Conservation (phyloP, 2,113 vertebrate species). For the Thunnus maccoyii region DNA sequence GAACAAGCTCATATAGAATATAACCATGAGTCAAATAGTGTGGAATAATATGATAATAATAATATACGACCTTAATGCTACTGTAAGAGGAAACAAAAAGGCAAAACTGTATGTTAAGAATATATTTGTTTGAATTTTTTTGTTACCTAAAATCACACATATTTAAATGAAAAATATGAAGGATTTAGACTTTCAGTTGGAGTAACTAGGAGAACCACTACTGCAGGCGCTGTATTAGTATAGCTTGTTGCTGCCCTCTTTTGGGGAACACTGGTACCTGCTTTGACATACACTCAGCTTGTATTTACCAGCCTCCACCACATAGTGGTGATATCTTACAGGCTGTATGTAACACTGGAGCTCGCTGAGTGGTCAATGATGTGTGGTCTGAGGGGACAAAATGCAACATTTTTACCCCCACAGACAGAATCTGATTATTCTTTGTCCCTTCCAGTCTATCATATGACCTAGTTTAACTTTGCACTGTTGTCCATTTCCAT, state of each 20-base stretch:
- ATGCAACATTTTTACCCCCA: background rate
- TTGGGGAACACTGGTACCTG: constrained; percentile 34
- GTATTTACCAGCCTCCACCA: constrained; percentile 48
- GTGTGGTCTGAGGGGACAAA: background rate
- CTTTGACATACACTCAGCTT: background rate
- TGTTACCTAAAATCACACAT: no score
- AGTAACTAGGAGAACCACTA: no score
- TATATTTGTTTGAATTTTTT: no score
- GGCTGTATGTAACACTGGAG: background rate
- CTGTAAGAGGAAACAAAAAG: background rate
- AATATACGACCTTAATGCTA: no score
- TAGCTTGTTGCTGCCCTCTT: constrained; percentile 74
- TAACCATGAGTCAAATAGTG: no score
- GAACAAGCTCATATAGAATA: no score
- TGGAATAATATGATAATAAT: no score
- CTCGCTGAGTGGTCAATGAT: background rate
- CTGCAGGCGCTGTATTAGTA: background rate
- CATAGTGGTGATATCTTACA: constrained; percentile 44
- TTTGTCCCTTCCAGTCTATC: no score
- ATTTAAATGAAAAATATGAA: no score
- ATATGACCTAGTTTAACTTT: no score
- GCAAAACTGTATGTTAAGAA: background rate
- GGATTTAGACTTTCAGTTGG: background rate
- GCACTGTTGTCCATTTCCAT: background rate
- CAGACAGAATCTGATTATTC: no score